A percentile compares a stretch with the other conserved stretches of the same genome.
phyloP scores from a whole-genome alignment of 2,797 vertebrate genomes.

The Botia kubotai region DNA sequence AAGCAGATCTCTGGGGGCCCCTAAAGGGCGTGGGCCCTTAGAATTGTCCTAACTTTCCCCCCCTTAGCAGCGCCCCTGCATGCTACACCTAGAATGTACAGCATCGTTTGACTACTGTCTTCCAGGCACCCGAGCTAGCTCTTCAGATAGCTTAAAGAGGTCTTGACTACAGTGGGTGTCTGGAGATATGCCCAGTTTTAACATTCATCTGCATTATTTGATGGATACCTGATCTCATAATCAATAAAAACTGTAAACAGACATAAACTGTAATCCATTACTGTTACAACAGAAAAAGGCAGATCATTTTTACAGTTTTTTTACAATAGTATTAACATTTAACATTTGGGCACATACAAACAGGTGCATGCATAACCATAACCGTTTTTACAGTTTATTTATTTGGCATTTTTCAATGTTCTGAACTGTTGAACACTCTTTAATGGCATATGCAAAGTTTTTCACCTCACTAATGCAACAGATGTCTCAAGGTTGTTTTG shows the following conservation, averaged over 20 bases:
- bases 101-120: background rate
- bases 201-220: background rate
- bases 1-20: too few species aligned
- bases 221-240: background rate
- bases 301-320: background rate
- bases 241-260: background rate
- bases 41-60: too few species aligned
- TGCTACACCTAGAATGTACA: background rate
- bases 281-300: constrained; percentile 3
- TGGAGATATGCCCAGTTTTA: background rate
- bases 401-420: constrained; percentile 44
- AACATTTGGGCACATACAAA: constrained; percentile 4
- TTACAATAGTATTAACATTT: constrained; percentile 15
- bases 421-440: constrained; percentile 18
- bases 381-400: background rate
- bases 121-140: background rate
- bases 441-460: constrained; percentile 39
- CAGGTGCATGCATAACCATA: constrained; percentile 18
- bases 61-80: too few species aligned
- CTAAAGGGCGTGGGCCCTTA: too few species aligned
- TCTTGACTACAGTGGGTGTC: background rate
- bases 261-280: too few species aligned
- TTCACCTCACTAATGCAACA: constrained; percentile 31
- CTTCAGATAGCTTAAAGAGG: background rate
- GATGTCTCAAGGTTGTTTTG: constrained; percentile 45